Conservation (phyloP, 2,888 invertebrate genomes). For the Luffia ferchaultella region DNA sequence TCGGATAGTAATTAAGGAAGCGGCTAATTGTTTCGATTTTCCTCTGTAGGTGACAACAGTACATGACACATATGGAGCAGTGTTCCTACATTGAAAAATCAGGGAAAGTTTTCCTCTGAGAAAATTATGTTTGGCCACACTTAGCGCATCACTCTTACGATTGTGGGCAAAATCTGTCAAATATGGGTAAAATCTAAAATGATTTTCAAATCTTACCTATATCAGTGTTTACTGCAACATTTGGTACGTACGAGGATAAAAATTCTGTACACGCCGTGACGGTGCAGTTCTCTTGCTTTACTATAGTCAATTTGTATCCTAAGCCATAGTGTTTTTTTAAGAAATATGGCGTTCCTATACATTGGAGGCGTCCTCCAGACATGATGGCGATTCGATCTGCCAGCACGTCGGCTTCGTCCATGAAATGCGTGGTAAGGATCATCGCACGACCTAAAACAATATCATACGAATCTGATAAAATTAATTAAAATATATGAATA, state of each 20-base stretch:
- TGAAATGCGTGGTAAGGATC: slow-evolving; percentile 85
- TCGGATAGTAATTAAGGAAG: too few relatives aligned
- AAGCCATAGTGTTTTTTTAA: slow-evolving; percentile 88
- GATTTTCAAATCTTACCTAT: slow-evolving; percentile 68
- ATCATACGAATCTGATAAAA: background rate
- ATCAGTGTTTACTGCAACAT: slow-evolving; percentile 73
- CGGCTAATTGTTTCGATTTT: too few relatives aligned
- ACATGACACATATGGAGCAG: too few relatives aligned
- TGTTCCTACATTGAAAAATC: too few relatives aligned
- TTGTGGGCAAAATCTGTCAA: too few relatives aligned
- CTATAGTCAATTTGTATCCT: slow-evolving; percentile 80
- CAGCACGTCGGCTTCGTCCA: slow-evolving; percentile 90
- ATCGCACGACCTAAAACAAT: slow-evolving; percentile 71
- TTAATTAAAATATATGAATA: background rate
- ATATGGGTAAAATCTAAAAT: too few relatives aligned
- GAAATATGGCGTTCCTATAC: slow-evolving; percentile 82
- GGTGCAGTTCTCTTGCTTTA: slow-evolving; percentile 37
- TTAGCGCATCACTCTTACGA: too few relatives aligned
- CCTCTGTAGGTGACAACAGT: too few relatives aligned
- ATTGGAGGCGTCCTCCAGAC: slow-evolving; percentile 82
- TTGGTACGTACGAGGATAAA: slow-evolving; percentile 70
- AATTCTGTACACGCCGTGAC: slow-evolving; percentile 58
- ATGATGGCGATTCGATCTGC: slow-evolving; percentile 91
- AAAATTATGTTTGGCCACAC: too few relatives aligned
- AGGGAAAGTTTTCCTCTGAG: too few relatives aligned